These are phyloP conservation scores for Petrolisthes cinctipes DNA, from an alignment of 2,888 invertebrate species.

Conservation along the genomic window DNA sequence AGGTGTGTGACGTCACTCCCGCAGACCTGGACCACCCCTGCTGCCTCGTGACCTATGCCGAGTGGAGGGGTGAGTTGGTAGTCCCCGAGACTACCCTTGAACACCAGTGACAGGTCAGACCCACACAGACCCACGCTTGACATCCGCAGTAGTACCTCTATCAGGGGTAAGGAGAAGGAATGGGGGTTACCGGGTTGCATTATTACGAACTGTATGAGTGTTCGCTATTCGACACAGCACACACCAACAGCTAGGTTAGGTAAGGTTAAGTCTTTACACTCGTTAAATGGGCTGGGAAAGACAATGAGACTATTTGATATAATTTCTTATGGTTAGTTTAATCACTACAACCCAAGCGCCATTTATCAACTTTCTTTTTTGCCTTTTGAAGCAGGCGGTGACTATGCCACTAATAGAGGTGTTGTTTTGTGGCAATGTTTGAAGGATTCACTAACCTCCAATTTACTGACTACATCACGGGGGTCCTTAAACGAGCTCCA, in stretches of 20 bases:
- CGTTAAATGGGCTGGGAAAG: background rate
- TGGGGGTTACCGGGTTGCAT: background rate
- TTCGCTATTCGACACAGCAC: background rate
- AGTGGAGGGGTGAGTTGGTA: constrained; percentile 68
- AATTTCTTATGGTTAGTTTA: background rate
- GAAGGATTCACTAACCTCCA: no score
- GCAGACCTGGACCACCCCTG: constrained; percentile 71
- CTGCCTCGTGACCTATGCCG: constrained; percentile 73
- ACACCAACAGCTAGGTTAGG: background rate
- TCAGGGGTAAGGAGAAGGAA: no score
- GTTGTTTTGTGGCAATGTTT: no score
- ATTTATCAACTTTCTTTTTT: no score
- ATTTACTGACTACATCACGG: no score
- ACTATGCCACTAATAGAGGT: no score
- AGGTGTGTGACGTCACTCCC: constrained; percentile 71
- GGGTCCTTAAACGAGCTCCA: no score
- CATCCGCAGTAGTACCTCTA: constrained; percentile 70
- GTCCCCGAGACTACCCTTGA: constrained; percentile 36
- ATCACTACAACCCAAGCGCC: no score
- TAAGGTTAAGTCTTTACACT: background rate
- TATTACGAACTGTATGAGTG: background rate
- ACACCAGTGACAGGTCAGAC: constrained; percentile 67
- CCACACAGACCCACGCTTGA: constrained; percentile 73
- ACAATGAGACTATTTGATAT: background rate
- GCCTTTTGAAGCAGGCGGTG: no score